These are phyloP conservation scores for Etheostoma nigrum DNA, from an alignment of 2,797 vertebrate genomes.

Conservation along the genomic window DNA sequence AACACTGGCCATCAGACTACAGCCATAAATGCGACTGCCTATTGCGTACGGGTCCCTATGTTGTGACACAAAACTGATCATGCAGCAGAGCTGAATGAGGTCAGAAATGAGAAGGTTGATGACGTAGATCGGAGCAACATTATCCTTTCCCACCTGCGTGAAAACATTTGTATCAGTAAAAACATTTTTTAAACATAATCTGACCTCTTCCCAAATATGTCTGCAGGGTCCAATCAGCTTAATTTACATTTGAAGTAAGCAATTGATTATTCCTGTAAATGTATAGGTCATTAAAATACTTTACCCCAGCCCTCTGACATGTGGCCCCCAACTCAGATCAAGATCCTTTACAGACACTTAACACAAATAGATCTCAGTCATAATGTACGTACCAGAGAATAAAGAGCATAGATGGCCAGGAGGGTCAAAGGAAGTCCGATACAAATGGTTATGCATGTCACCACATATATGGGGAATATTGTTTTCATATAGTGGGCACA, in stretches of 20 bases:
- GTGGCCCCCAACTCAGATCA: too few species aligned
- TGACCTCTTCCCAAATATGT: not conserved
- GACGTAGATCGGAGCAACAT: not conserved
- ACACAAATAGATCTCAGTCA: not conserved
- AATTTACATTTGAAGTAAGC: too few species aligned
- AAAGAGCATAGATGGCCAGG: not conserved
- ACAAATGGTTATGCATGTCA: not conserved
- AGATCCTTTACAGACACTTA: too few species aligned
- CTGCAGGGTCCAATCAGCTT: not conserved
- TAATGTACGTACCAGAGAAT: constrained; percentile 1
- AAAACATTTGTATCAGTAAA: not conserved
- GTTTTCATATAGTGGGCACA: too few species aligned
- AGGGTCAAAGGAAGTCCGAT: constrained; percentile 9
- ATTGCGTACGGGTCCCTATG: too few species aligned
- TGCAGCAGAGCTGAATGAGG: constrained; percentile 27
- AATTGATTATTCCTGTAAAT: too few species aligned
- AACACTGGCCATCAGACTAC: not conserved
- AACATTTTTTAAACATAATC: not conserved
- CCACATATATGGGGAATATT: too few species aligned
- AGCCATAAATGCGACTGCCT: not conserved
- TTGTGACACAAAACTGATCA: fast-evolving
- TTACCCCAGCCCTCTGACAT: too few species aligned
- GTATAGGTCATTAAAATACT: too few species aligned
- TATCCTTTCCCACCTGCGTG: constrained; percentile 12
- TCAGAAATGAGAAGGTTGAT: constrained; percentile 40